Conservation (phyloP, 2,888 invertebrate genomes). For the Thereva unica region DNA sequence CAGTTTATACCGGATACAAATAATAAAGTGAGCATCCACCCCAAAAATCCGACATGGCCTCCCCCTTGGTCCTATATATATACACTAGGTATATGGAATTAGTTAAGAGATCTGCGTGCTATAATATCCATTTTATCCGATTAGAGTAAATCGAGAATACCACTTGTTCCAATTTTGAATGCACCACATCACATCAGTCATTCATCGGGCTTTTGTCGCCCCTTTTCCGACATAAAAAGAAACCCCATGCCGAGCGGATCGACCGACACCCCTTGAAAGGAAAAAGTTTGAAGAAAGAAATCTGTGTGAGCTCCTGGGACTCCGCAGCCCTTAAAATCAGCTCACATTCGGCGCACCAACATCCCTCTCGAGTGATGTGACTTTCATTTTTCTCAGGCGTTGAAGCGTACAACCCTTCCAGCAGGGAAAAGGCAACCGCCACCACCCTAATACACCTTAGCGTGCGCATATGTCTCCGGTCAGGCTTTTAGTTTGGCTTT, state of each 20-base stretch:
- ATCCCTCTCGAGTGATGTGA: conserved; percentile 29
- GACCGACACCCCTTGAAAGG: conserved; percentile 12
- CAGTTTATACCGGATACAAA: background rate
- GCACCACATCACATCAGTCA: conserved; percentile 32
- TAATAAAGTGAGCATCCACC: conserved; percentile 10
- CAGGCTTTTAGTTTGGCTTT: background rate
- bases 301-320: conserved; percentile 21
- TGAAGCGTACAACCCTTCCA: conserved; percentile 54
- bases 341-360: no score
- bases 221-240: conserved; percentile 11
- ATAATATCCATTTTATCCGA: conserved; percentile 60
- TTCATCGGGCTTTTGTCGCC: conserved; percentile 29
- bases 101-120: conserved; percentile 43
- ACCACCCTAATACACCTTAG: conserved; percentile 6
- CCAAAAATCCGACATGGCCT: conserved; percentile 1
- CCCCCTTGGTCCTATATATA: conserved; percentile 7
- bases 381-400: conserved; percentile 55
- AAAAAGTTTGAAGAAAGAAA: conserved; percentile 14
- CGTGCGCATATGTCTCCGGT: conserved; percentile 21
- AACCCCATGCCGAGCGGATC: background rate
- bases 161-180: conserved; percentile 58
- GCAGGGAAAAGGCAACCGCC: conserved; percentile 29
- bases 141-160: conserved; percentile 66
- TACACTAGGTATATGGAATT: conserved; percentile 31
- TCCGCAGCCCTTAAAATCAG: background rate